Base-by-base conservation (phyloP, 2,113 vertebrate species). In the Phaethornis superciliosus region DNA sequence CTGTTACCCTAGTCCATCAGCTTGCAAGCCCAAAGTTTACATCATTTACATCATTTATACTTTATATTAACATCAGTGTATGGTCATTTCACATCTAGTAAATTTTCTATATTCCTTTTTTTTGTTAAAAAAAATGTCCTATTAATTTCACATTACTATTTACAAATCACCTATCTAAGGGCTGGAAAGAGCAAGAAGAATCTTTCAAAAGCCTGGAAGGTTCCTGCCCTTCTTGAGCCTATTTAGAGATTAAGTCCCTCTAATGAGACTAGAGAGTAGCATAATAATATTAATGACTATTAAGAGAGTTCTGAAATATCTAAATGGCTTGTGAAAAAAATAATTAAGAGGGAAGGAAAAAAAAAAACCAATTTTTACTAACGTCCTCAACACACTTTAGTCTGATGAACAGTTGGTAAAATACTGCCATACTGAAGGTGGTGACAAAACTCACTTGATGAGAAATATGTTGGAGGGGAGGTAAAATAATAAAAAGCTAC, bases 261-360 rank as follows among this genome's bases (percentile, higher is more conserved):
- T 65, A 42, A 10, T 42, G 35, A 84, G 42, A 79, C 21, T 62
- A 65, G 17, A 78, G 23, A 74, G 35, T 28, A 67, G 2, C 37
- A 55, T 60, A 80, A 81, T 12, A 69, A 46, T 32, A 70, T 59
- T 46, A 78, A 65, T 54, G 22, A 28, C 23, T 71, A 67, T 26
- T 20, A 80, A 79, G 17, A 75, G 35, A 49, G 27, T 46, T 80
- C 37, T 20, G 17, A 71, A 89, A 69, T 5, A 79, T 49, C 7
- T 4, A 86, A 80, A 63, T n/a, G 8, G 12, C 10, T 70, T 93
- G 11, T 6, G 82, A 80, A 63, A 23, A 40, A 70, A 69, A 44
- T 46, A 6, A 12, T 6, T 3, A 3, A 5, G 2, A 3, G 3
- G 2, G 4, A 12, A 9, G 19, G 4, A 16, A 21, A 4, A 26